Conservation (phyloP, 2,797 vertebrate genomes). For the Parotocinclus haroldoi region DNA sequence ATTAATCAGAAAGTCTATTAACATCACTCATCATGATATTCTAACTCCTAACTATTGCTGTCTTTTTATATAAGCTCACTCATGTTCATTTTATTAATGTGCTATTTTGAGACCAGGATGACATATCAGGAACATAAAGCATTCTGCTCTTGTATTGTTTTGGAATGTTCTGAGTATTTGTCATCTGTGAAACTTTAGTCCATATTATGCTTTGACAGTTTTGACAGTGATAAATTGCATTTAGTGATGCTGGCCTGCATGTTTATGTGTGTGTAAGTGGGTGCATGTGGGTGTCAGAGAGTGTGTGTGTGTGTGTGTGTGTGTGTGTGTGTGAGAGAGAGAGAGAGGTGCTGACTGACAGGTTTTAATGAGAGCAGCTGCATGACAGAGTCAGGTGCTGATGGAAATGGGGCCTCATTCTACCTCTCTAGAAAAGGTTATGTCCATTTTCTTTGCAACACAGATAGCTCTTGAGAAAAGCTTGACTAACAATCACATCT, state of each 20-base stretch:
- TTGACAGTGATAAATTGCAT: conserved; percentile 72
- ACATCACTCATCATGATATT: too few species aligned
- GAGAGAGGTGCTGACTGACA: conserved; percentile 62
- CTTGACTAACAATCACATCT: conserved; percentile 54
- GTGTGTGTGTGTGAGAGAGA: conserved; percentile 49
- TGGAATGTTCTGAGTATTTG: conserved; percentile 49
- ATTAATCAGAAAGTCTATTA: too few species aligned
- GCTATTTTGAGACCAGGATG: not conserved
- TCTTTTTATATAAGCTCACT: too few species aligned
- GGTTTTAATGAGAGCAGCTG: conserved; percentile 71
- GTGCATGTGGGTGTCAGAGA: not conserved
- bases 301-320: conserved; percentile 41
- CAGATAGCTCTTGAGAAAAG: conserved; percentile 48
- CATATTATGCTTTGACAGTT: conserved; percentile 56
- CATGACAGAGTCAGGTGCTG: conserved; percentile 69
- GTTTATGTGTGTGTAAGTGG: conserved; percentile 43
- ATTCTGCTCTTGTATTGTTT: conserved; percentile 45
- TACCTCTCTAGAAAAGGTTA: conserved; percentile 69
- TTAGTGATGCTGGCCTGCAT: conserved; percentile 56
- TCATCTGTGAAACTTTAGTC: conserved; percentile 49
- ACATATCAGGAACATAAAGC: conserved; percentile 20
- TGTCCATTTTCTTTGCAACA: conserved; percentile 66
- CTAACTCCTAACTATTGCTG: too few species aligned
- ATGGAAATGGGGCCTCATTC: conserved; percentile 70
- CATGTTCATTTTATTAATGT: not conserved